phyloP scores from a whole-genome alignment of 2,113 vertebrate genomes.

The Potamarius usumacintae region DNA sequence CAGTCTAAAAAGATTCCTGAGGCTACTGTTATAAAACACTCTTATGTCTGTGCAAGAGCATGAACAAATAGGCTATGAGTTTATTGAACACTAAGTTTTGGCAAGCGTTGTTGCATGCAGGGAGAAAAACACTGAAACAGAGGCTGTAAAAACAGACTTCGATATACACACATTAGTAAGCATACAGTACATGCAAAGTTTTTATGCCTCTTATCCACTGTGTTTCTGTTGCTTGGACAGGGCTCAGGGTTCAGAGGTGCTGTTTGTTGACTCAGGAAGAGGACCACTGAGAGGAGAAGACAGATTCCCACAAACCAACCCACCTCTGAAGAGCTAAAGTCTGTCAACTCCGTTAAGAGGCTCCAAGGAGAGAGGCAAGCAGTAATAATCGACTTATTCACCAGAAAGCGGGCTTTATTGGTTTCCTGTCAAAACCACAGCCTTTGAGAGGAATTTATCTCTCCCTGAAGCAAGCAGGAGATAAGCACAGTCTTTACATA shows the following conservation, averaged over 20 bases:
- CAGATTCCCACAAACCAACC: constrained; percentile 37
- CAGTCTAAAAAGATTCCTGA: background rate
- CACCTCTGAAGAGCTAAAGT: constrained; percentile 22
- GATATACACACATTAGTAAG: constrained; percentile 1
- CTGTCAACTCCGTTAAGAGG: constrained; percentile 46
- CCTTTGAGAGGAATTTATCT: constrained; percentile 62
- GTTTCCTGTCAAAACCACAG: constrained; percentile 61
- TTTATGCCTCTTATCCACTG: constrained; percentile 21
- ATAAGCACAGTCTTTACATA: constrained; percentile 32
- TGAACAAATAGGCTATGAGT: background rate
- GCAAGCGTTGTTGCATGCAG: constrained; percentile 3
- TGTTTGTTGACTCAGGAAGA: constrained; percentile 33
- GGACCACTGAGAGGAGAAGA: constrained; percentile 32
- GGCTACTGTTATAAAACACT: constrained; percentile 19
- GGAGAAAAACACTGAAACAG: background rate
- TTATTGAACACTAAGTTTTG: background rate
- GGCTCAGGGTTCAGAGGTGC: constrained; percentile 21
- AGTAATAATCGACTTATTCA: constrained; percentile 62
- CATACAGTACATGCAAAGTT: background rate
- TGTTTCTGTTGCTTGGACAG: constrained; percentile 1
- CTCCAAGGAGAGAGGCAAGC: constrained; percentile 51
- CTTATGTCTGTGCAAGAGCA: background rate
- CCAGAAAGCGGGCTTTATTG: constrained; percentile 65
- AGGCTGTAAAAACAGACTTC: background rate
- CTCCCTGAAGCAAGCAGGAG: constrained; percentile 16